Evolutionary conservation across 1,140 invertebrate species (phyloP), one percentile per base, ranked within the genome.

Genomic region (Trachymyrmex cornetzi): DNA sequence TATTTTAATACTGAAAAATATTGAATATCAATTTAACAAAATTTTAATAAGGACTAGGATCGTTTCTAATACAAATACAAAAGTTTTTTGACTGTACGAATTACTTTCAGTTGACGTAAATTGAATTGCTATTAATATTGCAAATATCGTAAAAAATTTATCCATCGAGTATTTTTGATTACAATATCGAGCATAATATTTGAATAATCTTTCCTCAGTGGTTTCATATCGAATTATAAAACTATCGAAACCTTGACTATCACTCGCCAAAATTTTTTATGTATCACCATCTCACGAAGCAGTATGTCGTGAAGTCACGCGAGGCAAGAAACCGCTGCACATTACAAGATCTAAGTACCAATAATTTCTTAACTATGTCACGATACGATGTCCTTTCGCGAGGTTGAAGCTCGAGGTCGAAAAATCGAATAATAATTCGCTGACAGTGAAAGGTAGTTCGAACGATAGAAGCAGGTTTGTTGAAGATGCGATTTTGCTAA

Each of bases 281-380:
- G 24, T 9, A 6, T 9, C 22, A 34, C 14, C 44, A 57, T 77
- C 74, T 77, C 27, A 19, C 71, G 34, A 64, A 80, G 59, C 16
- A 12, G 34, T 6, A 48, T 14, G 38, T 77, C 27, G 69, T 14
- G 57, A 12, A 85, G 38, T 85, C 81, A 84, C 81, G 81, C 71
- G 71, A 85, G 59, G 72, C 27, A 50, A 77, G 72, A 77, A n/a
- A 44, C 63, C 44, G 69, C 24, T n/a, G 64, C 24, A 57, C 53
- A 24, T 44, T 34, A 22, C 69, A 75, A 84, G 69, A 34, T 75
- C 69, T 30, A 48, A 80, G 63, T 55, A 71, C 11, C 81, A 30
- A 84, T 48, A 84, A 84, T 84, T 84, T n/a, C 48, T 55, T 19
- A 71, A 81, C 64, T 55, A 22, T 57, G 64, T 81, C 77, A 71